Evolutionary conservation across 1,140 invertebrate genomes (phyloP).

Genomic region (Drosophila malerkotliana): DNA sequence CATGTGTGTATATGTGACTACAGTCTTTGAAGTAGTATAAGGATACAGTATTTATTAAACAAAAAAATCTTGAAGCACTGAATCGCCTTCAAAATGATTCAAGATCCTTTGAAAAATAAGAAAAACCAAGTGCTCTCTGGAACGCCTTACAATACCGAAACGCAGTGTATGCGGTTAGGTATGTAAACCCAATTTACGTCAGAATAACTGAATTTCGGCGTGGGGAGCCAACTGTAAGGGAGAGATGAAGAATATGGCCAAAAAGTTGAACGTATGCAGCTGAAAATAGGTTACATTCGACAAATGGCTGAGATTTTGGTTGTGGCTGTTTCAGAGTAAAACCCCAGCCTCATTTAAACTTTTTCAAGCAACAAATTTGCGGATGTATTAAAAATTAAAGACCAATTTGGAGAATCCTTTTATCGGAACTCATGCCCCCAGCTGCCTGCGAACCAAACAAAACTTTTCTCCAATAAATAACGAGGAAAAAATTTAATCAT

Average conservation of each 20-base stretch:
- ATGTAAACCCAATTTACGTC: constrained; percentile 56
- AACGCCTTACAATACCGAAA: not conserved
- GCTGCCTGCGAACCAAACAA: constrained; percentile 23
- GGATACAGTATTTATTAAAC: not conserved
- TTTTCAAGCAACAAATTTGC: constrained; percentile 1
- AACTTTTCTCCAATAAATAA: constrained; percentile 65
- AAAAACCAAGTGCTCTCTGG: not conserved
- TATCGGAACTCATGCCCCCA: constrained; percentile 31
- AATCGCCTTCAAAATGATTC: no score
- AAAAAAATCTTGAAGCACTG: not conserved
- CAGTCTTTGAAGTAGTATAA: constrained; percentile 5
- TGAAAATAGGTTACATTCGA: constrained; percentile 23
- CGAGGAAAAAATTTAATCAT: constrained; percentile 60
- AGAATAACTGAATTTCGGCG: constrained; percentile 58
- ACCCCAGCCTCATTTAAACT: not conserved
- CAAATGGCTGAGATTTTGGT: constrained; percentile 29
- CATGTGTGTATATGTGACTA: constrained; percentile 11
- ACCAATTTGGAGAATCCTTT: constrained; percentile 46
- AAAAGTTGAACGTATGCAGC: not conserved
- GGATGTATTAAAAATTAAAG: constrained; percentile 62
- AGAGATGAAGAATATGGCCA: constrained; percentile 16
- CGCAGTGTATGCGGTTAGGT: constrained; percentile 28
- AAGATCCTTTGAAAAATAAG: not conserved
- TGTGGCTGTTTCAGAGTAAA: not conserved
- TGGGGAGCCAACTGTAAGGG: constrained; percentile 30